Conservation (phyloP, 2,113 vertebrate genomes). For the Natator depressus region DNA sequence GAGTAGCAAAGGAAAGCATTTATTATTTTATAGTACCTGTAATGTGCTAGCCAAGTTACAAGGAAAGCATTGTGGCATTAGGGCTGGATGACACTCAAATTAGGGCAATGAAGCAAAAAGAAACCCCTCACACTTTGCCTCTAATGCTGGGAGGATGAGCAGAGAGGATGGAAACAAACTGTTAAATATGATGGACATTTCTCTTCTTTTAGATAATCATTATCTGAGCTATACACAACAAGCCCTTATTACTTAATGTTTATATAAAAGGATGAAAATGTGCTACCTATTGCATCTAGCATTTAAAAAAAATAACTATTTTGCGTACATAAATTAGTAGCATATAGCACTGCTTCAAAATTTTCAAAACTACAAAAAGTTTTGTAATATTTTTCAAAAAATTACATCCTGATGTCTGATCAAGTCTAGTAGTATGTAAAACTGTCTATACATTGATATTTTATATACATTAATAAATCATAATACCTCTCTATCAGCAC, state of each 20-base stretch:
- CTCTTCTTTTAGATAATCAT: neutral
- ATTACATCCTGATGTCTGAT: neutral
- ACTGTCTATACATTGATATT: neutral
- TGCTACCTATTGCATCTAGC: neutral
- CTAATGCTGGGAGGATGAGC: neutral
- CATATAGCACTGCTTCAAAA: too few species aligned
- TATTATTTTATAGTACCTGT: neutral
- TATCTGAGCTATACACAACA: neutral
- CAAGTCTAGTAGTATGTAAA: neutral
- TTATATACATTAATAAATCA: neutral
- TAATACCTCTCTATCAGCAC: neutral
- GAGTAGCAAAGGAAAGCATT: neutral
- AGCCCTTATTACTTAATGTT: neutral
- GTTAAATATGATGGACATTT: neutral
- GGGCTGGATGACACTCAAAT: neutral
- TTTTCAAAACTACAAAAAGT: neutral
- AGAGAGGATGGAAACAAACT: neutral
- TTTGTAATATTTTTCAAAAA: neutral
- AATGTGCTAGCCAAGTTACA: neutral
- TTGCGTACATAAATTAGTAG: neutral
- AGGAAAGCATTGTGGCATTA: neutral
- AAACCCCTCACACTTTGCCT: rapidly evolving
- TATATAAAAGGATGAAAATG: neutral
- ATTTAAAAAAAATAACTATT: neutral
- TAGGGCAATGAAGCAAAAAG: neutral